Base-by-base conservation (phyloP, 2,113 vertebrate genomes). In the Trematomus loennbergii region DNA sequence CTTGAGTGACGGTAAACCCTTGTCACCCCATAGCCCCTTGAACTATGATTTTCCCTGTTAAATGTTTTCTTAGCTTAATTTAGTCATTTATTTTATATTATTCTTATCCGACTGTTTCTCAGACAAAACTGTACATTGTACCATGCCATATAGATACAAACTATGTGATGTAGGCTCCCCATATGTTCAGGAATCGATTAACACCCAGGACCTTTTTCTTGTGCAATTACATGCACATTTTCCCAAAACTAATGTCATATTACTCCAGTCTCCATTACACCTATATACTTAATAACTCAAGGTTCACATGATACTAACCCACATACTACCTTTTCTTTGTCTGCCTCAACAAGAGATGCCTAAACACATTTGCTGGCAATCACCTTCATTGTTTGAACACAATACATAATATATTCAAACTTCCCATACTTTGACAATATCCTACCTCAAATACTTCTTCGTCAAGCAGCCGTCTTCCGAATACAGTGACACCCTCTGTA, bases 391-490 rank as follows among this genome's bases (percentile, higher is more conserved):
- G n/a, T 63, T 43, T 55, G 12, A 12, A 12, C 33, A 49, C 45
- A 64, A 13, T 20, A 16, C 15, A 52, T 62, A 9, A 48, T 25
- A 18, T 58, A 43, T 46, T 75, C 4, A 54, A 33, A 40, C 8
- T 40, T 58, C 29, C 9, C 6, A 15, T 7, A 3, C 16, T 69
- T 68, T 64, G 12, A 73, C 10, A 50, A 73, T 12, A 13, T 43
- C 86, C 12, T 92, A 98, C 97, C 97, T 98, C 93, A 29, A 99
- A 99, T 36, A 94, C 87, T 16, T 95, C 95, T 87, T 97, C 94
- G 1, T 95, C 94, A 29, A 89, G 81, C 13, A 97, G 92, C n/a
- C 95, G 92, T 1, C 94, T 96, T 29, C 97, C 97, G 33, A 98
- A 95, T 36, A 98, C 86, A 0, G 93, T 96, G 58, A 96, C 86